Percentiles rank a stretch among this genome's conserved stretches.
phyloP scores from a whole-genome alignment of 2,888 invertebrate genomes.

The Encarsia formosa region DNA sequence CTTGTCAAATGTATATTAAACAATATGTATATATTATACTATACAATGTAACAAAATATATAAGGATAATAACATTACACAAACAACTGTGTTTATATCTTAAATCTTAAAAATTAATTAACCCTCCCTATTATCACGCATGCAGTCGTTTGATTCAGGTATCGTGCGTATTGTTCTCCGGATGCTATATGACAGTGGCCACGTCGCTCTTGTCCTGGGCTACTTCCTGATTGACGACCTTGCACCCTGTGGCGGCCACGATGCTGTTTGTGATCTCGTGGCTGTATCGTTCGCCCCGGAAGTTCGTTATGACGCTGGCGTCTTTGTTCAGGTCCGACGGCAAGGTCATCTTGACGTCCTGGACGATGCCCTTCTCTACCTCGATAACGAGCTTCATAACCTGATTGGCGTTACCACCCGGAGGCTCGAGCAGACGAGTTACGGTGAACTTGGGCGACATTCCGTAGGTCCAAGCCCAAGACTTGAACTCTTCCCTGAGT shows the following conservation, averaged over 20 bases:
- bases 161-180: conserved; percentile 22
- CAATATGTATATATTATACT: conserved; percentile 22
- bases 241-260: conserved; percentile 51
- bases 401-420: conserved; percentile 33
- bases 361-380: conserved; percentile 63
- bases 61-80: too few species aligned
- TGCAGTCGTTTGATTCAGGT: too few species aligned
- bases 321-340: conserved; percentile 64
- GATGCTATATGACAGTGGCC: conserved; percentile 42
- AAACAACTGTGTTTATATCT: too few species aligned
- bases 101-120: too few species aligned
- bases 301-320: conserved; percentile 62
- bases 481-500: conserved; percentile 64
- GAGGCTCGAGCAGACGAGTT: conserved; percentile 58
- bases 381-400: conserved; percentile 61
- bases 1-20: conserved; percentile 20
- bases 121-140: too few species aligned
- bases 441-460: conserved; percentile 82
- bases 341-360: conserved; percentile 63
- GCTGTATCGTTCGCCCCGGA: conserved; percentile 65
- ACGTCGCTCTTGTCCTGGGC: conserved; percentile 39
- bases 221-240: conserved; percentile 34
- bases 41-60: conserved; percentile 23
- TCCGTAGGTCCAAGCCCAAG: conserved; percentile 88
- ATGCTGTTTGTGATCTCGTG: conserved; percentile 59